Percentiles rank a stretch among this genome's conserved stretches.
Evolutionary conservation across 2,113 vertebrate species (phyloP).

Genomic region (Salminus brasiliensis): DNA sequence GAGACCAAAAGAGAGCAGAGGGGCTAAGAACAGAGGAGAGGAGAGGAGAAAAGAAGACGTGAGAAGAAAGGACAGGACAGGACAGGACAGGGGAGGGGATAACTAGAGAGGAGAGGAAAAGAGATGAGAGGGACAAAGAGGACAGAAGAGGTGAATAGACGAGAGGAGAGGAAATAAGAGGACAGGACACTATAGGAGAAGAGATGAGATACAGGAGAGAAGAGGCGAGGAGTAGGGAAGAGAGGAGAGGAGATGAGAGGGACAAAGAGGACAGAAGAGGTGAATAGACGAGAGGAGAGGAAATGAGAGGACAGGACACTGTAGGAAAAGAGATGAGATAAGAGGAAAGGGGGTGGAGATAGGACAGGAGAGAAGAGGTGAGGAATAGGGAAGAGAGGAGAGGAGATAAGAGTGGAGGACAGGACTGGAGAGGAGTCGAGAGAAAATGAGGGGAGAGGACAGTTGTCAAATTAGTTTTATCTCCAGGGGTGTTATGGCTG

Average conservation of each 20-base stretch:
- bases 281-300: no score
- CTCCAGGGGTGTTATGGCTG: background rate
- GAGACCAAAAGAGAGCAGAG: background rate
- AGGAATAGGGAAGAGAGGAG: background rate
- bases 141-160: no score
- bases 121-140: no score
- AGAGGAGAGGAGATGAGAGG: no score
- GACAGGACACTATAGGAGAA: no score
- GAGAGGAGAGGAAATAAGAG: no score
- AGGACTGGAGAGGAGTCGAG: background rate
- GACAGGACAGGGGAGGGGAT: background rate
- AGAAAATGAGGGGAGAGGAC: background rate
- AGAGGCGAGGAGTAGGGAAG: no score
- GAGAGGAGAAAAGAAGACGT: background rate
- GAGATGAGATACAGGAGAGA: no score
- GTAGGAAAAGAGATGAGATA: no score
- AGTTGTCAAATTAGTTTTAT: background rate
- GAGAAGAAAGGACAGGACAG: background rate
- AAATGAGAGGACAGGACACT: no score
- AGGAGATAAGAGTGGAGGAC: background rate
- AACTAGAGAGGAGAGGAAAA: background rate
- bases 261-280: no score
- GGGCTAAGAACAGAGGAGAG: background rate
- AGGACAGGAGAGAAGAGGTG: background rate
- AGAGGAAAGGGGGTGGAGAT: background rate